Base-by-base conservation (phyloP, 1,140 invertebrate genomes). In the Paraescarpia echinospica region DNA sequence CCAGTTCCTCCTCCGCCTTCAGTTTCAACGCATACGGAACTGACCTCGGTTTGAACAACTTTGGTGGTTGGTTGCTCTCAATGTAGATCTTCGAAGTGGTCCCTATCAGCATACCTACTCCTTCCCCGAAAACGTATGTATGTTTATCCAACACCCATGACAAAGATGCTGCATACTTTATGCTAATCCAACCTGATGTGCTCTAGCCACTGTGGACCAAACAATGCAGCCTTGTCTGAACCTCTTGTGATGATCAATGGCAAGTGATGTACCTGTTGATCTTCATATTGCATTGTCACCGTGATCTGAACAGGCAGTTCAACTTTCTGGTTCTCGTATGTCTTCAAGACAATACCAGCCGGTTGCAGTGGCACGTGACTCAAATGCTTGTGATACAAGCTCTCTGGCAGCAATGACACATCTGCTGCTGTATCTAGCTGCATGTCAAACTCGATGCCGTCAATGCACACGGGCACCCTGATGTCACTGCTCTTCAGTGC, bases 1-100 rank as follows among this genome's bases (percentile, higher is more conserved):
- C 89, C 89, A 90, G n/a, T 90, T 34, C 89, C 12, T 34, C 33
- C 89, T 90, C 89, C n/a, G n/a, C 89, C 35, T 90, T 90, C 8
- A 1, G 5, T 9, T 35, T 34, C 89, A 90, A 2, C 27, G 89
- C 89, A 14, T 33, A 90, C 12, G 89, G 89, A 18, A 90, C 89
- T 33, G 89, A 35, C 35, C 89, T 34, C 27, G 89, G 89, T 33
- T 90, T 90, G 35, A 90, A 90, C 5, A 90, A 90, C 35, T 90
- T 9, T 8, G 89, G 89, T 18, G 18, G 14, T n/a, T 34, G 33
- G n/a, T 33, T 33, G 18, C n/a, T 18, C 12, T 18, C 35, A 2
- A 90, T 31, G n/a, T 90, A 77, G 8, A 77, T 77, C 27, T 77
- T 77, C 1, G 59, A 5, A 18, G 27, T 31, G 14, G 59, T 31